A percentile compares a stretch with the other conserved stretches of the same genome.
Evolutionary conservation across 2,113 vertebrate species (phyloP).

Genomic region (Psittacus erithacus): DNA sequence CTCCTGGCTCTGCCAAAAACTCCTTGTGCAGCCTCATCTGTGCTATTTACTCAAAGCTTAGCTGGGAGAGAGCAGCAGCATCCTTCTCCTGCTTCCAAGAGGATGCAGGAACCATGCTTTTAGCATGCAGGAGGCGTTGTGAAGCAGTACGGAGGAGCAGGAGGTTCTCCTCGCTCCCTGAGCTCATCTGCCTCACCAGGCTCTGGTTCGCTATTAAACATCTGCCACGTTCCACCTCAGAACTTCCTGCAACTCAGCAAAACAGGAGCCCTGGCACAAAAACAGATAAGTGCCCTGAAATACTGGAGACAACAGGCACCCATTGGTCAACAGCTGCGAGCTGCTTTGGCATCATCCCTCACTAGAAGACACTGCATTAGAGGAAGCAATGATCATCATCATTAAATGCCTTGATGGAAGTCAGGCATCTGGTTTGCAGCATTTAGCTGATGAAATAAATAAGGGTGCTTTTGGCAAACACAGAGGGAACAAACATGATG

Average conservation of each 20-base stretch:
- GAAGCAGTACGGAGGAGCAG: neutral
- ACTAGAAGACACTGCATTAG: slow-evolving; percentile 8
- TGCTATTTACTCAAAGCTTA: neutral
- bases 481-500: slow-evolving; percentile 48
- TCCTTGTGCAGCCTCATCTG: neutral
- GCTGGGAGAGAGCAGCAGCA: neutral
- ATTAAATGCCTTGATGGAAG: slow-evolving; percentile 23
- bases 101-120: fast-evolving
- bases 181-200: neutral
- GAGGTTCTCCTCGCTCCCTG: neutral
- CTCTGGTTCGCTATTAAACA: neutral
- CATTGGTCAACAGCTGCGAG: slow-evolving; percentile 13
- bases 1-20: neutral
- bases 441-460: slow-evolving; percentile 60
- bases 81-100: neutral
- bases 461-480: slow-evolving; percentile 54
- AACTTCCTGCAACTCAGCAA: slow-evolving; percentile 30
- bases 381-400: slow-evolving; percentile 32
- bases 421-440: slow-evolving; percentile 36
- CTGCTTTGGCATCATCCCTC: neutral
- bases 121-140: neutral
- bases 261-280: neutral
- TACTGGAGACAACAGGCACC: slow-evolving; percentile 4
- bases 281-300: neutral
- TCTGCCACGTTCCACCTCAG: slow-evolving; percentile 13